Evolutionary conservation across 2,888 invertebrate species (phyloP).

Genomic region (Drosophila pegasa): DNA sequence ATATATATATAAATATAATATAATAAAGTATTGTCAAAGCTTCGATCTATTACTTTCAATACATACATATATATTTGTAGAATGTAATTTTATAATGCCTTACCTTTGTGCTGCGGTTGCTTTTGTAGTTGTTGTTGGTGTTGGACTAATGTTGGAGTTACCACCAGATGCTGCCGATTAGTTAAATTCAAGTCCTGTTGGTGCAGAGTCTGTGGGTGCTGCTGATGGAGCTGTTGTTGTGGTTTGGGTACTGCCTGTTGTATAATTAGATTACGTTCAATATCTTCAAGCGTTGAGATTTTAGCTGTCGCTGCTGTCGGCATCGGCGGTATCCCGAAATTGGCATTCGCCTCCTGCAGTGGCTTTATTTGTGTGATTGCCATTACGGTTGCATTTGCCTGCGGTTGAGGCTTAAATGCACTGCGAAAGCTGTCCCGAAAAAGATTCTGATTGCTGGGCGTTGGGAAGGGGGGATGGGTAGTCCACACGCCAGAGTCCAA

Average conservation of each 20-base stretch:
- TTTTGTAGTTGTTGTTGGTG: conserved; percentile 64
- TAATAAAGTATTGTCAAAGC: background rate
- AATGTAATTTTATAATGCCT: background rate
- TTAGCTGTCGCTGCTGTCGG: conserved; percentile 69
- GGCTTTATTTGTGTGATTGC: conserved; percentile 44
- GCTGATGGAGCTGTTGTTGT: conserved; percentile 42
- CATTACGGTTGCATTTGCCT: conserved; percentile 16
- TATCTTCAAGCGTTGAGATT: conserved; percentile 84
- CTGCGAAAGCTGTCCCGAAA: conserved; percentile 79
- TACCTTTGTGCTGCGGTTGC: conserved; percentile 82
- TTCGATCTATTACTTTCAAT: background rate
- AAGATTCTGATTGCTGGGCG: conserved; percentile 73
- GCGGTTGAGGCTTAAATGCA: conserved; percentile 72
- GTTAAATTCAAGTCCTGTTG: conserved; percentile 55
- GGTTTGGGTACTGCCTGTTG: conserved; percentile 82
- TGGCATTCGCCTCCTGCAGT: conserved; percentile 54
- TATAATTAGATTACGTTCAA: conserved; percentile 84
- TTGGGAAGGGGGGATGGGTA: conserved; percentile 49
- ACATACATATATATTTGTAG: background rate
- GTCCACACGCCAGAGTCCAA: conserved; percentile 86
- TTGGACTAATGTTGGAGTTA: conserved; percentile 58
- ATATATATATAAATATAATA: too few species aligned
- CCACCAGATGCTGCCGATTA: conserved; percentile 56
- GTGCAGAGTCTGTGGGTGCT: conserved; percentile 8
- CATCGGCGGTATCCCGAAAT: conserved; percentile 65